phyloP scores from a whole-genome alignment of 2,113 vertebrate genomes.

The Nerophis lumbriciformis region DNA sequence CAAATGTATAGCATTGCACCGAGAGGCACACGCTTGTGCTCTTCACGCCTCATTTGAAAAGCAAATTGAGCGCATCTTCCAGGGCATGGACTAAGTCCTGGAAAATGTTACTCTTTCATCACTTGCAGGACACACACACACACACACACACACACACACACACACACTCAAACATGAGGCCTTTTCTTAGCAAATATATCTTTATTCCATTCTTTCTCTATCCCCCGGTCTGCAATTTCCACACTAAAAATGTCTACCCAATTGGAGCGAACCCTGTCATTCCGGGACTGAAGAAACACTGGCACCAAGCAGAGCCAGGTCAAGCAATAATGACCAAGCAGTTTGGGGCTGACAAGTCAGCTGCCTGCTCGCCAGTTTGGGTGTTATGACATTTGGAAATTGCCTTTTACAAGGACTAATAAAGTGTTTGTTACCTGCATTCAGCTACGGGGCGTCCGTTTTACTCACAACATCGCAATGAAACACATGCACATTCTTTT shows the following conservation, averaged over 20 bases:
- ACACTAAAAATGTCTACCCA: conserved; percentile 68
- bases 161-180: conserved; percentile 21
- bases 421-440: conserved; percentile 48
- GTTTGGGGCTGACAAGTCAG: conserved; percentile 1
- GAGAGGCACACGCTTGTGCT: conserved; percentile 52
- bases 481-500: conserved; percentile 17
- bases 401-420: conserved; percentile 43
- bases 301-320: conserved; percentile 58
- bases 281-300: conserved; percentile 61
- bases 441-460: conserved; percentile 52
- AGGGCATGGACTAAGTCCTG: conserved; percentile 58
- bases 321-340: conserved; percentile 63
- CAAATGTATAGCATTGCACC: conserved; percentile 50
- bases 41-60: conserved; percentile 74
- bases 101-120: conserved; percentile 53
- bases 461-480: conserved; percentile 36
- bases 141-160: conserved; percentile 4
- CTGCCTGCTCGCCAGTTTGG: not conserved
- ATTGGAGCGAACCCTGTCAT: conserved; percentile 66
- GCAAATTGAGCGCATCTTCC: conserved; percentile 71
- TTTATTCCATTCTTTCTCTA: conserved; percentile 50
- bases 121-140: conserved; percentile 28
- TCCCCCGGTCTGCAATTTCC: conserved; percentile 61
- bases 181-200: conserved; percentile 57
- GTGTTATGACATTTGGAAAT: conserved; percentile 48